Evolutionary conservation across 2,113 vertebrate genomes (phyloP).

Genomic region (Natator depressus): DNA sequence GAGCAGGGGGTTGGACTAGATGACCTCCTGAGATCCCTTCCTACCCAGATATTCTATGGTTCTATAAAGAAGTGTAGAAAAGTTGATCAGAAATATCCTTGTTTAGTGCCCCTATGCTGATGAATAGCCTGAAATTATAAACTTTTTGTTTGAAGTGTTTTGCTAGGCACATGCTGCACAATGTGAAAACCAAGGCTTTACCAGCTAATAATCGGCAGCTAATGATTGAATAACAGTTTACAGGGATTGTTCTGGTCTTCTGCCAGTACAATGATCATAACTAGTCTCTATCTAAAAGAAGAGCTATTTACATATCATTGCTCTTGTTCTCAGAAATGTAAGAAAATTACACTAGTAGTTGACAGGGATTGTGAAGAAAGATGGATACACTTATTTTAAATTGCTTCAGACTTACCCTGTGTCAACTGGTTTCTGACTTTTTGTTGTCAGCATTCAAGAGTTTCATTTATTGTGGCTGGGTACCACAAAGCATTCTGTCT

Average conservation of each 20-base stretch:
- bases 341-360: accelerated
- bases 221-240: background rate
- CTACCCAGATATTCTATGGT: no score
- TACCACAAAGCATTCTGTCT: background rate
- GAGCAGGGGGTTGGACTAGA: no score
- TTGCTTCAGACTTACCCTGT: background rate
- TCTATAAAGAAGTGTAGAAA: background rate
- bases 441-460: background rate
- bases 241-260: background rate
- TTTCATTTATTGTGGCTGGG: background rate
- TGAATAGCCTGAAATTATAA: background rate
- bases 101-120: background rate
- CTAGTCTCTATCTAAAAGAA: background rate
- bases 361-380: background rate
- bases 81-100: background rate
- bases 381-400: background rate
- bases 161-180: constrained; percentile 18
- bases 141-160: constrained; percentile 1
- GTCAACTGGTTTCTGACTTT: background rate
- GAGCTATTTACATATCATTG: background rate
- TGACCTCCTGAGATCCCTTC: no score
- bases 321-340: background rate
- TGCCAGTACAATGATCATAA: background rate
- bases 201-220: background rate
- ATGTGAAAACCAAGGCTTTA: background rate